A percentile compares a stretch with the other conserved stretches of the same genome.
phyloP scores from a whole-genome alignment of 2,113 vertebrate genomes.

The Polyodon spathula region DNA sequence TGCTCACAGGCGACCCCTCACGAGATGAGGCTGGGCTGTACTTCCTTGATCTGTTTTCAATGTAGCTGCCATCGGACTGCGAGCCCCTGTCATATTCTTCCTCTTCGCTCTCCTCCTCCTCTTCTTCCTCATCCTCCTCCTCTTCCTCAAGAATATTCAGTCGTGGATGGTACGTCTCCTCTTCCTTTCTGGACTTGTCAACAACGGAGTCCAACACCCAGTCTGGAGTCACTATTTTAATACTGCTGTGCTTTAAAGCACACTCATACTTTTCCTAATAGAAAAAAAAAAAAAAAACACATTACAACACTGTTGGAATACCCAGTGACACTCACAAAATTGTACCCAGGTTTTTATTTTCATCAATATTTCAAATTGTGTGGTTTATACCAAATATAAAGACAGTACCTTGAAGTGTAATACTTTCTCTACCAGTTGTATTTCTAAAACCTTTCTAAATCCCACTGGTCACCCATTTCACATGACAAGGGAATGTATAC shows the following conservation, averaged over 20 bases:
- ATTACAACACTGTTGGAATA: not conserved
- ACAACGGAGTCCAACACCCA: conserved; percentile 83
- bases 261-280: conserved; percentile 83
- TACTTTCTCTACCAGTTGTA: too few species aligned
- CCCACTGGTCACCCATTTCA: too few species aligned
- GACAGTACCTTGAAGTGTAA: too few species aligned
- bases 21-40: conserved; percentile 73
- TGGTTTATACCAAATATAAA: too few species aligned
- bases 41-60: conserved; percentile 53
- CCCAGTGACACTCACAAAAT: too few species aligned
- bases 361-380: too few species aligned
- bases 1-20: conserved; percentile 63
- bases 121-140: conserved; percentile 73
- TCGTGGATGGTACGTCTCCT: conserved; percentile 79
- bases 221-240: conserved; percentile 86
- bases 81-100: conserved; percentile 70
- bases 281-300: conserved; percentile 4
- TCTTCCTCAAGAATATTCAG: conserved; percentile 74
- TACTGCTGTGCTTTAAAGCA: conserved; percentile 64
- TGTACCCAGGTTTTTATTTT: too few species aligned
- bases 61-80: conserved; percentile 73
- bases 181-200: conserved; percentile 76
- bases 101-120: conserved; percentile 72
- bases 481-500: too few species aligned
- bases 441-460: too few species aligned